Evolutionary conservation across 2,797 vertebrate genomes (phyloP).

Genomic region (Urocyon cinereoargenteus): DNA sequence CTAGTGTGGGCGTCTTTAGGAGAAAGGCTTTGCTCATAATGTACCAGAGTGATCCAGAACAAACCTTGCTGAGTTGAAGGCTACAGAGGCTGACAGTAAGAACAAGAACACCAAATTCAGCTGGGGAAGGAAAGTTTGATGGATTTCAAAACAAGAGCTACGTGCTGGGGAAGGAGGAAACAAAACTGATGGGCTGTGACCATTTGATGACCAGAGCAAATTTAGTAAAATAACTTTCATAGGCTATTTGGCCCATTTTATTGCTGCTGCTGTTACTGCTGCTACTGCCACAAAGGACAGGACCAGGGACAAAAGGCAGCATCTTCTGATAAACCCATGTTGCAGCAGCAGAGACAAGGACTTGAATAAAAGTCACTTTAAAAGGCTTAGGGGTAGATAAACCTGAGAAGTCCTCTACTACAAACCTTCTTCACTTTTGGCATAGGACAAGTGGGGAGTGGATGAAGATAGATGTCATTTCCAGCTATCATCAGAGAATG

Average conservation of each 20-base stretch:
- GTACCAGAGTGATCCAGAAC: slow-evolving; percentile 69
- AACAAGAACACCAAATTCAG: neutral
- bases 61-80: slow-evolving; percentile 74
- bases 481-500: neutral
- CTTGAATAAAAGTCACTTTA: neutral
- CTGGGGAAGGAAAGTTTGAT: neutral
- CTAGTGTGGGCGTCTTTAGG: slow-evolving; percentile 64
- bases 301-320: neutral
- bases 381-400: neutral
- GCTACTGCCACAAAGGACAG: neutral
- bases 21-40: slow-evolving; percentile 80
- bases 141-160: slow-evolving; percentile 39
- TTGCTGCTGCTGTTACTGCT: neutral
- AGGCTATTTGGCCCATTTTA: slow-evolving; percentile 1
- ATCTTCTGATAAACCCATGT: neutral
- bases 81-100: neutral
- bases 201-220: neutral
- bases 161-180: neutral
- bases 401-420: neutral
- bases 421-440: neutral
- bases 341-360: neutral
- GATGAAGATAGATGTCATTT: neutral
- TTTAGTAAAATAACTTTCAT: slow-evolving; percentile 37
- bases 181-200: neutral
- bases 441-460: too few species aligned